phyloP scores from a whole-genome alignment of 2,888 invertebrate genomes.

The Heliconius sara region DNA sequence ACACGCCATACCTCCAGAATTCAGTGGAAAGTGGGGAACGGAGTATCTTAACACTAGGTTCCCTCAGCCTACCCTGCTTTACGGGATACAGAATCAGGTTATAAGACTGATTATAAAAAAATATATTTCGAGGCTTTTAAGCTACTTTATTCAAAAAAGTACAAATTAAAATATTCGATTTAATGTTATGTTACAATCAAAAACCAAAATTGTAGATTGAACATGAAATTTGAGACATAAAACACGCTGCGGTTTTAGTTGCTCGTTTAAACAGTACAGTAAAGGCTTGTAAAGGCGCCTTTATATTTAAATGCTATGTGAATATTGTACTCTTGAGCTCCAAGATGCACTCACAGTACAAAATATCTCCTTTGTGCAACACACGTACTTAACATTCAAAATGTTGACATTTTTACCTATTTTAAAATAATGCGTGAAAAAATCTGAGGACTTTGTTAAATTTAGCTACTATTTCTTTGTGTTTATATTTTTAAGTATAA shows the following conservation, averaged over 20 bases:
- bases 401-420: neutral
- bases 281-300: neutral
- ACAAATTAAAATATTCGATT: too few relatives aligned
- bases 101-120: too few relatives aligned
- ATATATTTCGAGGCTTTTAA: too few relatives aligned
- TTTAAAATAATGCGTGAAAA: neutral
- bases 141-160: too few relatives aligned
- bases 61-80: too few relatives aligned
- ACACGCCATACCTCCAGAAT: too few relatives aligned
- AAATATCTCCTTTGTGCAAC: constrained; percentile 5
- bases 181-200: too few relatives aligned
- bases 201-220: too few relatives aligned
- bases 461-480: neutral
- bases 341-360: neutral
- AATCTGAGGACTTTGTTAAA: neutral
- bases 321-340: neutral
- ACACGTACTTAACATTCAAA: neutral
- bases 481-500: neutral
- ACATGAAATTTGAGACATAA: neutral
- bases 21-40: too few relatives aligned
- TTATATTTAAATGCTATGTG: neutral
- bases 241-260: neutral
- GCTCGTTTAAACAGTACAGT: neutral
- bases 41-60: too few relatives aligned
- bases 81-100: too few relatives aligned